phyloP scores from a whole-genome alignment of 2,888 invertebrate genomes.

The Nomada flava region DNA sequence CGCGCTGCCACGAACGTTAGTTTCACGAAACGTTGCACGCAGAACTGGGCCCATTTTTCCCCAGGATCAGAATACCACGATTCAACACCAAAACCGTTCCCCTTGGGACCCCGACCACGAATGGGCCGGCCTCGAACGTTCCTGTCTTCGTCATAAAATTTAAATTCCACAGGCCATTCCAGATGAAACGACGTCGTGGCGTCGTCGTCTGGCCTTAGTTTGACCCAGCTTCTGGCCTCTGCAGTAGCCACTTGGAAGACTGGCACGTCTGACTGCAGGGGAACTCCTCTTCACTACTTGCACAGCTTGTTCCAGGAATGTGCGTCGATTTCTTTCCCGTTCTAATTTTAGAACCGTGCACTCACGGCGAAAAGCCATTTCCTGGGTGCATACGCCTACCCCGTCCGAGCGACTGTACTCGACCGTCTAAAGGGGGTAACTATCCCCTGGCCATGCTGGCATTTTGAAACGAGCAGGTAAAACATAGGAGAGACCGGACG shows the following conservation, averaged over 20 bases:
- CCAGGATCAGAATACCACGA: background rate
- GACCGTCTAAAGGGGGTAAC: conserved; percentile 36
- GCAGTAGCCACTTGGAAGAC: conserved; percentile 63
- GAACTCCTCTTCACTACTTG: conserved; percentile 70
- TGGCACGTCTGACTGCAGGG: conserved; percentile 71
- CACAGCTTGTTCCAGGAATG: conserved; percentile 74
- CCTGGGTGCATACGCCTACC: conserved; percentile 14
- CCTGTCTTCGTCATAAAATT: conserved; percentile 53
- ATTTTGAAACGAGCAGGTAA: conserved; percentile 47
- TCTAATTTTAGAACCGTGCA: conserved; percentile 63
- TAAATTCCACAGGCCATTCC: conserved; percentile 55
- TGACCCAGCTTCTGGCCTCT: conserved; percentile 63
- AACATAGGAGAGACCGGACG: conserved; percentile 43
- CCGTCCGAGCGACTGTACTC: conserved; percentile 10
- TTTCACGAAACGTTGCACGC: background rate
- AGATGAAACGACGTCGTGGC: conserved; percentile 35
- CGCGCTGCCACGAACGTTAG: background rate
- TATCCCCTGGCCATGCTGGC: conserved; percentile 48
- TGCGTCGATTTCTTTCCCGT: conserved; percentile 75
- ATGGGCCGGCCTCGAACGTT: background rate
- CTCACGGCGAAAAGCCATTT: conserved; percentile 41
- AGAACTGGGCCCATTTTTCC: conserved; percentile 1
- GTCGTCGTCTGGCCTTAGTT: conserved; percentile 44
- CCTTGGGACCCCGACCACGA: background rate
- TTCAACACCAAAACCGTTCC: conserved; percentile 14